A percentile compares a stretch with the other conserved stretches of the same genome.
Conservation (phyloP, 2,113 vertebrate genomes). For the Pluvianellus socialis region DNA sequence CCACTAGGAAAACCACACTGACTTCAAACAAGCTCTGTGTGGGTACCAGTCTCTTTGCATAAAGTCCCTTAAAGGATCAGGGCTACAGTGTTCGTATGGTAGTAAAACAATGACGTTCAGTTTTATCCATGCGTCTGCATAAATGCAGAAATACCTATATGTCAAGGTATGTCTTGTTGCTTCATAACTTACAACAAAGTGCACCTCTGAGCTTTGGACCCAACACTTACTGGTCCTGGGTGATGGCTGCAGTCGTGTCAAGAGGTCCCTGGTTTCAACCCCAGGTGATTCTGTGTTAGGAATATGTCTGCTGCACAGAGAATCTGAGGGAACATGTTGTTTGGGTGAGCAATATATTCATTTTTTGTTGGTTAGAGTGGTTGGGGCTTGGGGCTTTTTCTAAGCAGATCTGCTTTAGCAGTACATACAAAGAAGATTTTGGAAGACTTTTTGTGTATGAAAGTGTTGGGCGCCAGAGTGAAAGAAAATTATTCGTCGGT, state of each 20-base stretch:
- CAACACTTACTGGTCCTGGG: neutral
- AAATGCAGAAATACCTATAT: neutral
- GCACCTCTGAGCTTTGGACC: neutral
- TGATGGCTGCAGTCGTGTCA: neutral
- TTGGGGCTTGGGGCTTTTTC: neutral
- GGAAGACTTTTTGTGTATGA: neutral
- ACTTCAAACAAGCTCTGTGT: conserved; percentile 35
- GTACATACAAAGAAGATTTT: neutral
- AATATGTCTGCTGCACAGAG: neutral
- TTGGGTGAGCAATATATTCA: neutral
- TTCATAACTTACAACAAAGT: neutral
- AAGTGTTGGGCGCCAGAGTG: neutral
- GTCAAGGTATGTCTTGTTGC: neutral
- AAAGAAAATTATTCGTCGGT: neutral
- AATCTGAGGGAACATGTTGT: neutral
- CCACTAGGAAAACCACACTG: conserved; percentile 7
- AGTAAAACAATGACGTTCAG: neutral
- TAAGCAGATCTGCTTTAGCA: neutral
- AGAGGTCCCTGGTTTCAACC: too few relatives aligned
- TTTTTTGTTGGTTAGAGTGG: neutral
- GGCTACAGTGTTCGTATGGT: neutral
- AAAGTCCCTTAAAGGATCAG: neutral
- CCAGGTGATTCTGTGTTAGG: neutral
- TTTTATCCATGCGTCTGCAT: neutral
- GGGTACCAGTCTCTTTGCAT: neutral